Conservation (phyloP, 2,888 invertebrate species). For the Temnothorax rugatulus region DNA sequence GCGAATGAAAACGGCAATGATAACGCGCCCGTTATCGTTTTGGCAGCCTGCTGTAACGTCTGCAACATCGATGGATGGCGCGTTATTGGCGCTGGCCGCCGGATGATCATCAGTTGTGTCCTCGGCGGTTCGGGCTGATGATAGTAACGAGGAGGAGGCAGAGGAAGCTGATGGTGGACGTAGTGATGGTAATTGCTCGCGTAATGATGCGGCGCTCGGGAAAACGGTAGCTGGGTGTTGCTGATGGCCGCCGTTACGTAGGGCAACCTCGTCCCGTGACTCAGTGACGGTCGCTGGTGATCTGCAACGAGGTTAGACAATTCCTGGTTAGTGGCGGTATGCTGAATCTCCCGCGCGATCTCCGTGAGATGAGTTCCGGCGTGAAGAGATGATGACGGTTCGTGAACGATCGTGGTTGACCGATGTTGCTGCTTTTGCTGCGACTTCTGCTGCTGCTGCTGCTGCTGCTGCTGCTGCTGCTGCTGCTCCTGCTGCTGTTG, state of each 20-base stretch:
- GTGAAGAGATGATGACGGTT: conserved; percentile 62
- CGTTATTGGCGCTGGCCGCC: conserved; percentile 73
- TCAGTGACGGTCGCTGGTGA: conserved; percentile 79
- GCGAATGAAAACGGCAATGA: conserved; percentile 62
- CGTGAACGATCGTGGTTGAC: conserved; percentile 61
- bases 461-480: conserved; percentile 28
- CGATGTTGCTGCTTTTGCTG: conserved; percentile 59
- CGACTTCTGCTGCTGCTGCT: neutral
- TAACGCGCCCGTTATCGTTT: conserved; percentile 2
- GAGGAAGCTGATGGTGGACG: conserved; percentile 57
- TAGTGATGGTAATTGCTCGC: conserved; percentile 71
- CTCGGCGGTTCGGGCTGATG: conserved; percentile 72
- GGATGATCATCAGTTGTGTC: conserved; percentile 79
- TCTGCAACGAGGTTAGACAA: conserved; percentile 85
- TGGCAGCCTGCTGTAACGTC: conserved; percentile 59
- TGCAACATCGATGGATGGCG: conserved; percentile 75
- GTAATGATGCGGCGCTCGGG: conserved; percentile 75
- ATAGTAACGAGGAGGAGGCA: conserved; percentile 63
- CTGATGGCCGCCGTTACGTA: conserved; percentile 69
- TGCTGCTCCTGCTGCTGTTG: conserved; percentile 10
- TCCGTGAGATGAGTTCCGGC: conserved; percentile 68
- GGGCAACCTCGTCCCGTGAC: conserved; percentile 79
- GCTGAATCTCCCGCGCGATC: conserved; percentile 73
- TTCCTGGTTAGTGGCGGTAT: conserved; percentile 79
- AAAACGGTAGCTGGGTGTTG: conserved; percentile 74